Evolutionary conservation across 2,797 vertebrate species (phyloP).

Genomic region (Clamator glandarius): DNA sequence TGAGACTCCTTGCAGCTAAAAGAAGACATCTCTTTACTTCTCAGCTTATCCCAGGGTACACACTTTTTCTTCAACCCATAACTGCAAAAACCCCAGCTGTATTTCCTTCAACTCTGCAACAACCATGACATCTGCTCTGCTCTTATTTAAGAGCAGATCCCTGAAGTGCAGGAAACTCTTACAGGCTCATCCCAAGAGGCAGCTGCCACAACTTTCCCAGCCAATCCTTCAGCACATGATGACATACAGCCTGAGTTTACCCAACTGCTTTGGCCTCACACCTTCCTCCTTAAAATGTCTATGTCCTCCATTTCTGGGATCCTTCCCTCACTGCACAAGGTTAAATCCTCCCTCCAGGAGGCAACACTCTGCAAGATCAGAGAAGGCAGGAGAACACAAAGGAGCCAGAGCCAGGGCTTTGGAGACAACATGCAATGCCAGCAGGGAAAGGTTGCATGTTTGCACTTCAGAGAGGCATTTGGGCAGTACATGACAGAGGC

Average conservation of each 20-base stretch:
- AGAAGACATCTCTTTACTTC: background rate
- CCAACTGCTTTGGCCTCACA: accelerated
- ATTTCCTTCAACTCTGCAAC: background rate
- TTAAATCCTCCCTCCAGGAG: background rate
- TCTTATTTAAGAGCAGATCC: background rate
- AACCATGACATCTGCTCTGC: background rate
- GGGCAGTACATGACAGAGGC: slow-evolving; percentile 11
- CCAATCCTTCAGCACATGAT: background rate
- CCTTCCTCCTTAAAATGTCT: background rate
- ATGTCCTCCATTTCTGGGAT: background rate
- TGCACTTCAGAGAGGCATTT: background rate
- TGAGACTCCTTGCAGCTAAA: background rate
- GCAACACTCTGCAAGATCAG: background rate
- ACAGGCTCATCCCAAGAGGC: background rate
- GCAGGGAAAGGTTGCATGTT: background rate
- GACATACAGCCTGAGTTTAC: background rate
- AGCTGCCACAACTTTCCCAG: background rate
- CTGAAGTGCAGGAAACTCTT: background rate
- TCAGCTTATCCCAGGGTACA: background rate
- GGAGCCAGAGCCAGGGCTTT: background rate
- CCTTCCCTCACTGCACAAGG: background rate
- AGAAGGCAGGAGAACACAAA: background rate
- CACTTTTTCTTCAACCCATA: background rate
- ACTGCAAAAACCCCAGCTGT: background rate
- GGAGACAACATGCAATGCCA: background rate